phyloP scores from a whole-genome alignment of 2,888 invertebrate species.

The Philhelius pedissequus region DNA sequence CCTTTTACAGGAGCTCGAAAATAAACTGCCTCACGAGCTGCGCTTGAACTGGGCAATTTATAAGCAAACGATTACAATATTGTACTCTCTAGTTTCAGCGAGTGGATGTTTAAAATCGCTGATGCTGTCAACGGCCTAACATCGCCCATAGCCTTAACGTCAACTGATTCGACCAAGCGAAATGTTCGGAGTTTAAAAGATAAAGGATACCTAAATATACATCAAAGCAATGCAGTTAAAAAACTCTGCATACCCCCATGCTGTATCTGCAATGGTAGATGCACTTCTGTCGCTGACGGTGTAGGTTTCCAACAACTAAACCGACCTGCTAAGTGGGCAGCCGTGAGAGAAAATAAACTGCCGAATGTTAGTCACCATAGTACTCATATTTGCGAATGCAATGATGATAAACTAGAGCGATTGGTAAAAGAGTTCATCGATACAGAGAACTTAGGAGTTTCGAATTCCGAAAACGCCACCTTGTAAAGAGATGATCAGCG shows the following conservation, averaged over 20 bases:
- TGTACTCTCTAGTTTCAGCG: background rate
- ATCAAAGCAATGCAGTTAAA: background rate
- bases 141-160: background rate
- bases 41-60: constrained; percentile 53
- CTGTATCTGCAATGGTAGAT: background rate
- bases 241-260: background rate
- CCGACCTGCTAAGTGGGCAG: background rate
- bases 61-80: background rate
- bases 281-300: background rate
- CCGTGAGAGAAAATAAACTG: background rate
- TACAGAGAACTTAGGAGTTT: no score
- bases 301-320: background rate
- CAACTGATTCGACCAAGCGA: background rate
- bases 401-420: no score
- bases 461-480: no score
- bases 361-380: no score
- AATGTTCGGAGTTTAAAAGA: background rate
- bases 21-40: constrained; percentile 51
- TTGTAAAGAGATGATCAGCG: no score
- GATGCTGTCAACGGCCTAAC: constrained; percentile 1
- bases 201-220: background rate
- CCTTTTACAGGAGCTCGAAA: constrained; percentile 53
- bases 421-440: no score
- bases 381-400: no score
- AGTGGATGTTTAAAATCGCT: background rate